Conservation (phyloP, 2,797 vertebrate species). For the Falco novaeseelandiae region DNA sequence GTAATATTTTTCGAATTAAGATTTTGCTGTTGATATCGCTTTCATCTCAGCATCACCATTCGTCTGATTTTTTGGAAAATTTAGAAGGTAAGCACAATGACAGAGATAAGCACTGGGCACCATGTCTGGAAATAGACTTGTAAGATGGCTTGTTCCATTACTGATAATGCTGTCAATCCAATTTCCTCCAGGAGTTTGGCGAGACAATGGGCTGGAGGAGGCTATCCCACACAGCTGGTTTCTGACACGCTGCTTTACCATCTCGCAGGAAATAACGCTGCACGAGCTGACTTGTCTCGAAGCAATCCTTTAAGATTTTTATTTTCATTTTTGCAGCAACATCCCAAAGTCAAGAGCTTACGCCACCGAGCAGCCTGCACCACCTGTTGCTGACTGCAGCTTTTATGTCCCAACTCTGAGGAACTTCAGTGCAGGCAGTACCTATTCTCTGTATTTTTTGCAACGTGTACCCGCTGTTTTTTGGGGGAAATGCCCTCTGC, state of each 20-base stretch:
- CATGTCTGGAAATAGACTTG: not conserved
- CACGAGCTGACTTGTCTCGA: not conserved
- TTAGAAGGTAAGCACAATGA: not conserved
- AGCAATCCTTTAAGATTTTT: not conserved
- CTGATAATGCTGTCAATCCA: conserved; percentile 44
- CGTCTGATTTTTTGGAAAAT: not conserved
- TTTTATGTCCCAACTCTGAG: not conserved
- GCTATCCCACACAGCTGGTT: not conserved
- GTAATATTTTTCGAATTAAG: not conserved
- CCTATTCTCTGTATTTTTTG: rapidly evolving
- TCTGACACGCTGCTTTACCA: not conserved
- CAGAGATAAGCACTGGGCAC: not conserved
- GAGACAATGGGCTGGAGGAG: not conserved
- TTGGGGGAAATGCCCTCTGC: too few relatives aligned
- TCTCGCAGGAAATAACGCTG: not conserved
- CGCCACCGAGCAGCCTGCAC: not conserved
- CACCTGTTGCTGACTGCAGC: conserved; percentile 48
- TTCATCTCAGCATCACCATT: rapidly evolving
- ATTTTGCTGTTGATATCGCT: not conserved
- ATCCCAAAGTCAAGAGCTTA: not conserved
- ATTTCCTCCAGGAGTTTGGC: conserved; percentile 28
- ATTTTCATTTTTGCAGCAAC: not conserved
- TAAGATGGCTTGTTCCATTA: conserved; percentile 9
- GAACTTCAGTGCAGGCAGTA: not conserved
- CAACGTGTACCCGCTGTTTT: rapidly evolving